phyloP scores from a whole-genome alignment of 2,888 invertebrate species.

The Neria commutata region DNA sequence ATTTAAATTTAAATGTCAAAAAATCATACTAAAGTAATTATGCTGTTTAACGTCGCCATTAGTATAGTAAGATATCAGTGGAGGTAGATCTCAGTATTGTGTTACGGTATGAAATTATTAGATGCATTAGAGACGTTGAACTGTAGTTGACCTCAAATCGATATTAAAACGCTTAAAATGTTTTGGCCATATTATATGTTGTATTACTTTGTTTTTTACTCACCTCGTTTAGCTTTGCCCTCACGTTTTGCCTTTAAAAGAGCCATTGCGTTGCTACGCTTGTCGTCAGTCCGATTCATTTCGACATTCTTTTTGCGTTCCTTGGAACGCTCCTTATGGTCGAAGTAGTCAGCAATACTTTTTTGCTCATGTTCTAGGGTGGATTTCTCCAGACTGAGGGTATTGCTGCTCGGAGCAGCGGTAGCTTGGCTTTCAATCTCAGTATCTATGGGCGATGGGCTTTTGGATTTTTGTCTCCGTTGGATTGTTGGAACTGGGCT shows the following conservation, averaged over 20 bases:
- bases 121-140: no score
- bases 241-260: constrained; percentile 87
- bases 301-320: constrained; percentile 91
- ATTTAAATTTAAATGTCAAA: neutral
- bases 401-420: no score
- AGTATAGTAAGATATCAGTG: no score
- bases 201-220: no score
- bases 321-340: constrained; percentile 78
- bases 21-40: neutral
- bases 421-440: neutral
- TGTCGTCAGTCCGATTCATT: constrained; percentile 81
- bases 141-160: neutral
- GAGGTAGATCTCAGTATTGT: no score
- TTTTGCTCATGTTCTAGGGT: constrained; percentile 8
- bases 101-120: no score
- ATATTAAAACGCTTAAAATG: neutral
- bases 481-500: neutral
- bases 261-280: constrained; percentile 92
- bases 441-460: neutral
- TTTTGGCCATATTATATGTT: no score
- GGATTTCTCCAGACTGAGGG: neutral
- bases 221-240: constrained; percentile 80
- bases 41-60: no score
- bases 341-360: constrained; percentile 62
- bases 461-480: neutral